Percentiles rank a stretch among this genome's conserved stretches.
Evolutionary conservation across 2,888 invertebrate genomes (phyloP).

Genomic region (Metalampra italica): DNA sequence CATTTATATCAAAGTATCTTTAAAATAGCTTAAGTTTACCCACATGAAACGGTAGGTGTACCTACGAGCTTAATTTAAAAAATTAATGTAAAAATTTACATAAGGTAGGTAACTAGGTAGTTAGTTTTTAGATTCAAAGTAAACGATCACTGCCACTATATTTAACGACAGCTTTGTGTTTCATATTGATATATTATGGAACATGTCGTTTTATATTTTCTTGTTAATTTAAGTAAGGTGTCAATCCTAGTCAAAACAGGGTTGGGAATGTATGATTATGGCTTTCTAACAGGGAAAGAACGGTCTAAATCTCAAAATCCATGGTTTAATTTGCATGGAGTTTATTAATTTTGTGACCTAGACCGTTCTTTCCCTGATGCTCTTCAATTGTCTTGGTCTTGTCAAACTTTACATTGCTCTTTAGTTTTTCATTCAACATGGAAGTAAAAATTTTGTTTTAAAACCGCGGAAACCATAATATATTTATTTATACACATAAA

Average conservation of each 20-base stretch:
- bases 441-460: too few relatives aligned
- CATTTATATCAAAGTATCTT: not conserved
- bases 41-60: not conserved
- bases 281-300: too few relatives aligned
- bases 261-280: slow-evolving; percentile 49
- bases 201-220: slow-evolving; percentile 27
- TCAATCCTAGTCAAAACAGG: slow-evolving; percentile 76
- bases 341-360: too few relatives aligned
- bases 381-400: too few relatives aligned
- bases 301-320: too few relatives aligned
- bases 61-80: slow-evolving; percentile 3
- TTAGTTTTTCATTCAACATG: too few relatives aligned
- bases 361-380: too few relatives aligned
- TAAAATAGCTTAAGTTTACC: slow-evolving; percentile 2
- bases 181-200: slow-evolving; percentile 21
- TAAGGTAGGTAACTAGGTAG: not conserved
- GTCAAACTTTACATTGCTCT: too few relatives aligned
- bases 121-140: not conserved
- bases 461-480: too few relatives aligned
- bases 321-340: too few relatives aligned
- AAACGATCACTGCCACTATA: slow-evolving; percentile 68
- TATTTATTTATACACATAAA: too few relatives aligned
- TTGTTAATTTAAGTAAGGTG: slow-evolving; percentile 41
- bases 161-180: slow-evolving; percentile 39
- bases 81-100: slow-evolving; percentile 4